A percentile compares a stretch with the other conserved stretches of the same genome.
phyloP scores from a whole-genome alignment of 2,113 vertebrate genomes.

The Melanerpes aurifrons region DNA sequence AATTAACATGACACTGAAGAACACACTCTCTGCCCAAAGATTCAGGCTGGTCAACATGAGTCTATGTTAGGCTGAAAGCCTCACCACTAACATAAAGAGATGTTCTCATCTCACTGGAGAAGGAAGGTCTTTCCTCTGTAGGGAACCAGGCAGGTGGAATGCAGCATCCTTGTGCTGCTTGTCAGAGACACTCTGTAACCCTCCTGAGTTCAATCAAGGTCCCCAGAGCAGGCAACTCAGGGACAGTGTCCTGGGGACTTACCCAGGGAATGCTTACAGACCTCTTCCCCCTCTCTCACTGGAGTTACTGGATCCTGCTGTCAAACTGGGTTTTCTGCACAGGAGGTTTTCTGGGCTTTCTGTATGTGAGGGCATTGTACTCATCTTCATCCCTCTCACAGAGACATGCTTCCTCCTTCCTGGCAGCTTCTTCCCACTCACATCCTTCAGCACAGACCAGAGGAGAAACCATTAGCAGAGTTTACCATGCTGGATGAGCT shows the following conservation, averaged over 20 bases:
- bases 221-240: background rate
- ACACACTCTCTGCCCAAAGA: no score
- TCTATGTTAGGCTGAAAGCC: background rate
- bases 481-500: background rate
- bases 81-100: background rate
- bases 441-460: constrained; percentile 60
- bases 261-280: constrained; percentile 21
- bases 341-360: background rate
- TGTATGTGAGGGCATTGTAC: constrained; percentile 78
- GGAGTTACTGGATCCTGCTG: constrained; percentile 28
- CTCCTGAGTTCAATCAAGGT: background rate
- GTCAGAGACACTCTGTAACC: background rate
- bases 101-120: background rate
- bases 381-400: constrained; percentile 82
- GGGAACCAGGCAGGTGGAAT: background rate
- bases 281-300: constrained; percentile 75
- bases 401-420: constrained; percentile 66
- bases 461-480: background rate
- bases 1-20: background rate
- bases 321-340: constrained; percentile 74
- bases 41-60: no score
- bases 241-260: background rate
- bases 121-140: background rate
- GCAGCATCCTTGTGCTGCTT: no score
- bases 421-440: constrained; percentile 41